A percentile compares a stretch with the other conserved stretches of the same genome.
Conservation (phyloP, 1,140 invertebrate genomes). For the Polypedilum pembai region DNA sequence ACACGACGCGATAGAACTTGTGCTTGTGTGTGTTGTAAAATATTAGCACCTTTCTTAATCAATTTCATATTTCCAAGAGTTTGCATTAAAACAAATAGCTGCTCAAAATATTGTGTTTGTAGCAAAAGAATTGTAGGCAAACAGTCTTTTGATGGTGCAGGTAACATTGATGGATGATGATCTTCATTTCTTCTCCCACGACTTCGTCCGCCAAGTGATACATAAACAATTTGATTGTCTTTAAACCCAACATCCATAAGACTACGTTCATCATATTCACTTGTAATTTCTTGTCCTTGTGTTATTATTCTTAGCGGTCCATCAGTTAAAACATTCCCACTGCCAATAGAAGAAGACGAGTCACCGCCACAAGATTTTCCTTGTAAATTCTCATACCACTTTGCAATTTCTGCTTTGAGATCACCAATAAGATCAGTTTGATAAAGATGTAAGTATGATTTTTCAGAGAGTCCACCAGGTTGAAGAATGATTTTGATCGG, state of each 20-base stretch:
- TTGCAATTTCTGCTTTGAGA: conserved; percentile 83
- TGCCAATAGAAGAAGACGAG: conserved; percentile 37
- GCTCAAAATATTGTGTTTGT: conserved; percentile 79
- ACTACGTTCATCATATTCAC: conserved; percentile 88
- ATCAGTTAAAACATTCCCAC: conserved; percentile 60
- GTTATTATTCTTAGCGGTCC: conserved; percentile 86
- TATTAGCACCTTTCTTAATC: conserved; percentile 59
- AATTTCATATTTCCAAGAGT: conserved; percentile 78
- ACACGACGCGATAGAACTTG: conserved; percentile 81
- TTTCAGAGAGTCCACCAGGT: conserved; percentile 73
- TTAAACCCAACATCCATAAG: conserved; percentile 86
- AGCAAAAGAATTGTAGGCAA: conserved; percentile 78
- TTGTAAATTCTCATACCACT: conserved; percentile 56
- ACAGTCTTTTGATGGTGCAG: conserved; percentile 70
- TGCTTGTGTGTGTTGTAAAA: conserved; percentile 80
- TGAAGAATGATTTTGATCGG: conserved; percentile 71
- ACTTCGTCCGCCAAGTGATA: conserved; percentile 73
- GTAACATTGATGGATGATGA: conserved; percentile 68
- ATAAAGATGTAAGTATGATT: conserved; percentile 65
- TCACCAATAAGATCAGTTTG: conserved; percentile 81
- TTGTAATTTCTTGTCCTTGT: conserved; percentile 84
- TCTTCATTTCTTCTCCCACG: conserved; percentile 61
- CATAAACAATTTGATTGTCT: conserved; percentile 79
- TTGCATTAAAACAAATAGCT: conserved; percentile 82
- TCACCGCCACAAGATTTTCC: conserved; percentile 34